phyloP scores from a whole-genome alignment of 2,888 invertebrate genomes.

The Liopterus haemorrhoidalis region DNA sequence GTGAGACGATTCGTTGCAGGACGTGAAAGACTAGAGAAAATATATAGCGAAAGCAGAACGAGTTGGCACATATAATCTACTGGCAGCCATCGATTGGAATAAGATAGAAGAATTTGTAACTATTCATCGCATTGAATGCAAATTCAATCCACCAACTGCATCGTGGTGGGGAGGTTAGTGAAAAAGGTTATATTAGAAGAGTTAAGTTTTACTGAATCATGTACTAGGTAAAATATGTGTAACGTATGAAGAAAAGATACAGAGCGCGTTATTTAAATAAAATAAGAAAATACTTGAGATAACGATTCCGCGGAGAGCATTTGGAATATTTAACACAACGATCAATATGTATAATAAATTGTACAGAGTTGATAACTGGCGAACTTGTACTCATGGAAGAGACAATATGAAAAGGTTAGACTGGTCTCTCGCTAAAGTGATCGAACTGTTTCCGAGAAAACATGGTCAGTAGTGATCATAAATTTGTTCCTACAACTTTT shows the following conservation, averaged over 20 bases:
- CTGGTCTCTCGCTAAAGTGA: conserved; percentile 1
- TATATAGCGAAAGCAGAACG: conserved; percentile 26
- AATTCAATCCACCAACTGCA: conserved; percentile 39
- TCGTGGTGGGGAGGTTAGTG: conserved; percentile 44
- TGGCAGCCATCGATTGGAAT: conserved; percentile 35
- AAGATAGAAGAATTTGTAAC: conserved; percentile 25
- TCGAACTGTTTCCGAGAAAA: conserved; percentile 3
- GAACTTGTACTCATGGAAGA: background rate
- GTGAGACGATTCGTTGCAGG: conserved; percentile 22
- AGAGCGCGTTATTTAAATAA: conserved; percentile 26
- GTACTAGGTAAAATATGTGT: conserved; percentile 36
- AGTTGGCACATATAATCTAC: background rate
- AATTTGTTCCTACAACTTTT: too few species aligned
- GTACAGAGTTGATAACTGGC: background rate
- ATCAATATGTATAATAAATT: background rate
- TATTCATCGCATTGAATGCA: too few species aligned
- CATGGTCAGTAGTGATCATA: conserved; percentile 1
- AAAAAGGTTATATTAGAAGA: conserved; percentile 38
- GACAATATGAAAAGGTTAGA: conserved; percentile 3
- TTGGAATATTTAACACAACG: conserved; percentile 22
- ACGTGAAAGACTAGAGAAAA: conserved; percentile 33
- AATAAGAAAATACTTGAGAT: conserved; percentile 27
- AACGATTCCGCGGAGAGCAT: conserved; percentile 30
- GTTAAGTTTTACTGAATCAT: conserved; percentile 37
- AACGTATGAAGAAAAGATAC: conserved; percentile 32